phyloP scores from a whole-genome alignment of 1,140 invertebrate species.

The Drosophila parabipectinata region DNA sequence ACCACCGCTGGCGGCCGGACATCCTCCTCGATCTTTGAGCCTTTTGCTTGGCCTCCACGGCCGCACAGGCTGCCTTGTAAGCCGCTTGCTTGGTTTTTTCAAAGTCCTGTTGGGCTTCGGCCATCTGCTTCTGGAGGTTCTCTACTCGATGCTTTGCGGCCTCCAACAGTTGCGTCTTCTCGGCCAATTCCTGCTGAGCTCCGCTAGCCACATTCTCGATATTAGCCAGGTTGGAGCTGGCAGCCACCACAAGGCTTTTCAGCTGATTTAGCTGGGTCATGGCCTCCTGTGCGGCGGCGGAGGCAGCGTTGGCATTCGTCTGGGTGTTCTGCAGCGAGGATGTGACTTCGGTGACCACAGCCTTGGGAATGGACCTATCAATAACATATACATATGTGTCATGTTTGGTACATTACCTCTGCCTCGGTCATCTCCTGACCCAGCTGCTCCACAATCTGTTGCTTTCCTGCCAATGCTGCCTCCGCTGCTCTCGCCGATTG shows the following conservation, averaged over 20 bases:
- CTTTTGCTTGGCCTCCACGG: slow-evolving; percentile 86
- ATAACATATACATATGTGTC: neutral
- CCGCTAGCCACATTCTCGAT: slow-evolving; percentile 86
- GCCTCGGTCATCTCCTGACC: slow-evolving; percentile 87
- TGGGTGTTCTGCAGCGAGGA: slow-evolving; percentile 86
- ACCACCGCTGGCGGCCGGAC: neutral
- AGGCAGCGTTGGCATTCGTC: slow-evolving; percentile 86
- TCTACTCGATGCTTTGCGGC: slow-evolving; percentile 87
- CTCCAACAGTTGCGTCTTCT: slow-evolving; percentile 87
- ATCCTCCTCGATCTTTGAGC: slow-evolving; percentile 35
- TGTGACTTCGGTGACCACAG: slow-evolving; percentile 87
- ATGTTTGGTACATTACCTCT: slow-evolving; percentile 25
- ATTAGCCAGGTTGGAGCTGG: slow-evolving; percentile 86
- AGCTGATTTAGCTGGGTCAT: slow-evolving; percentile 84
- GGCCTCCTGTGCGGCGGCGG: slow-evolving; percentile 86
- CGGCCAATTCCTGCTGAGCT: slow-evolving; percentile 86
- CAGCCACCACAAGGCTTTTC: slow-evolving; percentile 84
- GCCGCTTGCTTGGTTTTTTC: slow-evolving; percentile 87
- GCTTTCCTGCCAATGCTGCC: slow-evolving; percentile 87
- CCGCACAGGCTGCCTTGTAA: slow-evolving; percentile 86
- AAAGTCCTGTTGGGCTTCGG: slow-evolving; percentile 86
- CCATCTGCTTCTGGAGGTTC: slow-evolving; percentile 86
- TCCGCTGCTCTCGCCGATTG: slow-evolving; percentile 88
- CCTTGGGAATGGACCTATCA: slow-evolving; percentile 57
- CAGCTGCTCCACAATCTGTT: slow-evolving; percentile 86